phyloP scores from a whole-genome alignment of 2,888 invertebrate genomes.

The Sarcophaga caerulescens region DNA sequence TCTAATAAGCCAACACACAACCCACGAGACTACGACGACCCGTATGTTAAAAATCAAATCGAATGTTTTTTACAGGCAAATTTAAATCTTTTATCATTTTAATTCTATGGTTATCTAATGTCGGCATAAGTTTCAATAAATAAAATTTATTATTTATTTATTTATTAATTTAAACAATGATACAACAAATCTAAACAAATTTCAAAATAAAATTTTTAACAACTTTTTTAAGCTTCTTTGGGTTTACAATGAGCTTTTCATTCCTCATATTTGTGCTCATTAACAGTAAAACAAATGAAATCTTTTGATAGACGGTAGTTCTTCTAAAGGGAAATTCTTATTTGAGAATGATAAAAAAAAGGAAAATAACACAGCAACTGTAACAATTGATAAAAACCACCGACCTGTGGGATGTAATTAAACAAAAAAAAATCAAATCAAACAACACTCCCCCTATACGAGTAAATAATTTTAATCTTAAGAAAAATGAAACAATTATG shows the following conservation, averaged over 20 bases:
- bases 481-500: slow-evolving; percentile 28
- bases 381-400: slow-evolving; percentile 35
- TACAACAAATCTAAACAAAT: too few relatives aligned
- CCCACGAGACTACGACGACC: too few relatives aligned
- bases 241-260: not conserved
- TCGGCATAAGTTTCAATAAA: too few relatives aligned
- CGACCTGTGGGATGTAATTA: not conserved
- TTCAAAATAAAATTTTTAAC: too few relatives aligned
- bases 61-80: too few relatives aligned
- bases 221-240: too few relatives aligned
- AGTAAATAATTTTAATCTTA: slow-evolving; percentile 38
- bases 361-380: not conserved
- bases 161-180: too few relatives aligned
- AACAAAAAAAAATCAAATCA: slow-evolving; percentile 21
- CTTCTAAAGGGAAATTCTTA: slow-evolving; percentile 39
- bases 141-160: too few relatives aligned
- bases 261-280: slow-evolving; percentile 14
- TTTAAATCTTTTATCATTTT: too few relatives aligned
- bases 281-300: slow-evolving; percentile 29
- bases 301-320: slow-evolving; percentile 36
- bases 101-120: too few relatives aligned
- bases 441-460: slow-evolving; percentile 28
- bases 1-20: too few relatives aligned
- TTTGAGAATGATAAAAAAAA: slow-evolving; percentile 26
- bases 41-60: too few relatives aligned